Evolutionary conservation across 1,140 invertebrate species (phyloP), one percentile per base, ranked within the genome.

Genomic region (Bombus affinis): DNA sequence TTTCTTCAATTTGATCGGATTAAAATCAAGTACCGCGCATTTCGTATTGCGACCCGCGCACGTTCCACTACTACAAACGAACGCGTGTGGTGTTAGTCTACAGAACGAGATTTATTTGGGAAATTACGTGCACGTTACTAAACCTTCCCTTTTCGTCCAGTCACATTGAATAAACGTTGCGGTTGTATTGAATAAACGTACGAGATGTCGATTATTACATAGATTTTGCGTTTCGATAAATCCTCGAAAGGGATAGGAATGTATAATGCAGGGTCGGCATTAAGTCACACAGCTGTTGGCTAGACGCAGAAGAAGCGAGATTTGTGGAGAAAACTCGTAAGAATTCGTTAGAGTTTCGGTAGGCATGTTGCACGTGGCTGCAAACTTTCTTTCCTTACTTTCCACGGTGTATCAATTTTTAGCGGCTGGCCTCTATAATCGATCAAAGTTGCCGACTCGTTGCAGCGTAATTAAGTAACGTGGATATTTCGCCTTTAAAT

Each of bases 271-370:
- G 37, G 68, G 35, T 65, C 57, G 37, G 70, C 80, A 83, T 81
- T 79, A 80, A 89, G 68, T 81, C 72, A 66, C 85, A 89, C 85
- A 89, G 81, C 85, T 87, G 89, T 68, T n/a, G 77, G 32, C 57
- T n/a, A 47, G 37, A 73, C 32, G 42, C 22, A 5, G 32, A 12
- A 5, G 32, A 12, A 22, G 8, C 59, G 13, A 39, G n/a, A 73
- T 18, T 70, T 53, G 25, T 18, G 37, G 37, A 53, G 71, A 62
- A 87, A 87, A 88, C 47, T 89, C 73, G 70, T 57, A 65, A 18
- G 72, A 89, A 85, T 89, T 82, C 70, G 82, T 89, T 78, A 83
- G n/a, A 65, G 66, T 68, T 70, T 39, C 37, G 37, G 72, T 53
- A 85, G 47, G 62, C 75, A 70, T 32, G 35, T 37, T 44, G 53